These are phyloP conservation scores for Synanthedon andrenaeformis DNA, from an alignment of 2,888 invertebrate species.

Conservation along the genomic window DNA sequence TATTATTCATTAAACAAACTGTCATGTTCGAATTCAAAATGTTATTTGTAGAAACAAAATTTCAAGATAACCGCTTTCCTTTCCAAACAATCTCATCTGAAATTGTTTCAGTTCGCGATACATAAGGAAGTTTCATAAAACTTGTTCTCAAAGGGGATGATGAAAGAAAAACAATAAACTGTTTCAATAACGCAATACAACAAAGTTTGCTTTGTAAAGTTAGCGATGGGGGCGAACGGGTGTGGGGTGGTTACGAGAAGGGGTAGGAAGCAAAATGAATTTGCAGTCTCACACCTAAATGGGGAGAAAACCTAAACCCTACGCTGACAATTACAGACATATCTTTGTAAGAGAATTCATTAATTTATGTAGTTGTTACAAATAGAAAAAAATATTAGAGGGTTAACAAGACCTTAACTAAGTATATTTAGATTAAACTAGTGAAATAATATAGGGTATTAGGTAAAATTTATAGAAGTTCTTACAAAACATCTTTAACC, in stretches of 20 bases:
- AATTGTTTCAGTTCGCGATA: slow-evolving; percentile 26
- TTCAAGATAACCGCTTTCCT: neutral
- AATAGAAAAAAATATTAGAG: too few relatives aligned
- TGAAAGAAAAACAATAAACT: slow-evolving; percentile 63
- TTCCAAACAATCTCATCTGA: slow-evolving; percentile 16
- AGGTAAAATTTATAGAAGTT: too few relatives aligned
- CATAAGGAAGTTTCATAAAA: slow-evolving; percentile 23
- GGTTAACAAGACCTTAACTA: too few relatives aligned
- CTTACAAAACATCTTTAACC: too few relatives aligned
- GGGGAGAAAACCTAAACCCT: slow-evolving; percentile 1
- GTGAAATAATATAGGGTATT: too few relatives aligned
- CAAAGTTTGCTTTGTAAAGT: slow-evolving; percentile 54
- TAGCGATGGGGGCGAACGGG: slow-evolving; percentile 20
- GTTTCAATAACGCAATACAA: slow-evolving; percentile 61
- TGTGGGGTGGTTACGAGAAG: slow-evolving; percentile 11
- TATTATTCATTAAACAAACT: neutral
- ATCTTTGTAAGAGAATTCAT: slow-evolving; percentile 13
- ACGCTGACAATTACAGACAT: slow-evolving; percentile 23
- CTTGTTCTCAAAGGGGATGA: slow-evolving; percentile 37
- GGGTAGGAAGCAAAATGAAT: slow-evolving; percentile 11
- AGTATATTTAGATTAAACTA: too few relatives aligned
- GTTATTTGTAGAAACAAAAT: neutral
- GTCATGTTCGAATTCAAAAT: neutral
- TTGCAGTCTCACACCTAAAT: slow-evolving; percentile 11
- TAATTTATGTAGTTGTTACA: too few relatives aligned